phyloP scores from a whole-genome alignment of 2,888 invertebrate species.

The Nudaria mundana region DNA sequence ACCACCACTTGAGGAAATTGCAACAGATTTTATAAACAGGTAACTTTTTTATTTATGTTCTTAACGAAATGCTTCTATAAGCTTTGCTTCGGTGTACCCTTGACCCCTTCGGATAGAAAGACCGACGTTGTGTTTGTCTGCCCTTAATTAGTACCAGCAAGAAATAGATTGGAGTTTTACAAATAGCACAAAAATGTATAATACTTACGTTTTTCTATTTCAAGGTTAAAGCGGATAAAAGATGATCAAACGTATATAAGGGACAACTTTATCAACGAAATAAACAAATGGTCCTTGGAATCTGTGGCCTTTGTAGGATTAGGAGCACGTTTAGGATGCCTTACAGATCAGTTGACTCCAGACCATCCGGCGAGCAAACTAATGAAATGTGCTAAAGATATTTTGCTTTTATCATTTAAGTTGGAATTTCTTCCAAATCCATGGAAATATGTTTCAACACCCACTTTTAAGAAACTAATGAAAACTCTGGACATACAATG shows the following conservation, averaged over 20 bases:
- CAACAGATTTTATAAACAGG: slow-evolving; percentile 61
- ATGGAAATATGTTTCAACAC: slow-evolving; percentile 55
- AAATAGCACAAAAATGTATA: background rate
- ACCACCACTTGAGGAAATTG: slow-evolving; percentile 71
- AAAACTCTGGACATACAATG: slow-evolving; percentile 59
- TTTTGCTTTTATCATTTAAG: slow-evolving; percentile 47
- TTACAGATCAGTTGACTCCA: slow-evolving; percentile 45
- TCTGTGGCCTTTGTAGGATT: slow-evolving; percentile 64
- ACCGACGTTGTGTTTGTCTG: no score
- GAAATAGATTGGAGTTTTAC: background rate
- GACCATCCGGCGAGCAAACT: slow-evolving; percentile 55
- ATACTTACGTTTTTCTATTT: background rate
- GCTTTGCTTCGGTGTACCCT: no score
- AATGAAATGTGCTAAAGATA: slow-evolving; percentile 51
- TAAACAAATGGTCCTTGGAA: slow-evolving; percentile 84
- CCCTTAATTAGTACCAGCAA: no score
- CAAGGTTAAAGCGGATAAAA: slow-evolving; percentile 52
- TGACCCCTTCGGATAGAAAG: no score
- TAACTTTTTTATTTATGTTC: no score
- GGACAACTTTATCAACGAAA: slow-evolving; percentile 72
- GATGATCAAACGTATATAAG: slow-evolving; percentile 46
- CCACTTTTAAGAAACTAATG: slow-evolving; percentile 56
- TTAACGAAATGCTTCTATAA: no score
- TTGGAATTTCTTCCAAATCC: slow-evolving; percentile 56
- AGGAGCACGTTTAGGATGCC: slow-evolving; percentile 60